phyloP scores from a whole-genome alignment of 1,140 invertebrate genomes.

The Drosophila fuyamai region DNA sequence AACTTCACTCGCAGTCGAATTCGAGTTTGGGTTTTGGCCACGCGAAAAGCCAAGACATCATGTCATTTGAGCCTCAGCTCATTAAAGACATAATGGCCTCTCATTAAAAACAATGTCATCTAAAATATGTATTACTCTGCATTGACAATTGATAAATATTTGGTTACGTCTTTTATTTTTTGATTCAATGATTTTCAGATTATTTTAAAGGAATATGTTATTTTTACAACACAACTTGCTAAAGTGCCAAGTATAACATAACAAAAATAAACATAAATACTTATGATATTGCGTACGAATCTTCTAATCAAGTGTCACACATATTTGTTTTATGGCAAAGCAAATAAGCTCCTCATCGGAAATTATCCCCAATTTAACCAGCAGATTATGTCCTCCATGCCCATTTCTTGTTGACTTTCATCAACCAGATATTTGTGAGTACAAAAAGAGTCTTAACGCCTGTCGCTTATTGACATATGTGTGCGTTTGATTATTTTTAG shows the following conservation, averaged over 20 bases:
- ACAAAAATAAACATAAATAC: too few relatives aligned
- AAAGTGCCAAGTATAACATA: too few relatives aligned
- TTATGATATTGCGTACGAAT: too few relatives aligned
- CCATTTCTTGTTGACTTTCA: constrained; percentile 9
- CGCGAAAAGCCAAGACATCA: constrained; percentile 4
- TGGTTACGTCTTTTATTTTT: not conserved
- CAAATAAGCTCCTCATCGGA: not conserved
- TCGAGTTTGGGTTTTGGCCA: not conserved
- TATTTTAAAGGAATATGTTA: too few relatives aligned
- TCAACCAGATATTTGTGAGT: constrained; percentile 25
- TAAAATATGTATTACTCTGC: not conserved
- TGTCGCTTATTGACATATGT: constrained; percentile 18
- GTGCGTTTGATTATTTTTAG: constrained; percentile 39
- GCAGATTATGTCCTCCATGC: not conserved
- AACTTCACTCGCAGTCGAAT: constrained; percentile 14
- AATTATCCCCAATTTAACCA: not conserved
- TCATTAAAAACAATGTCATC: constrained; percentile 6
- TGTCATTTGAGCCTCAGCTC: constrained; percentile 26
- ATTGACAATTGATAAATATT: not conserved
- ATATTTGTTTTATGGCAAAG: too few relatives aligned
- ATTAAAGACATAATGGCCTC: constrained; percentile 32
- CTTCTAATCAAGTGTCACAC: too few relatives aligned
- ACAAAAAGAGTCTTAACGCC: constrained; percentile 23
- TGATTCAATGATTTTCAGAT: too few relatives aligned
- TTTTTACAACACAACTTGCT: too few relatives aligned